These are phyloP conservation scores for Scaptomyza tumidula DNA, from an alignment of 2,888 invertebrate genomes.

Conservation along the genomic window DNA sequence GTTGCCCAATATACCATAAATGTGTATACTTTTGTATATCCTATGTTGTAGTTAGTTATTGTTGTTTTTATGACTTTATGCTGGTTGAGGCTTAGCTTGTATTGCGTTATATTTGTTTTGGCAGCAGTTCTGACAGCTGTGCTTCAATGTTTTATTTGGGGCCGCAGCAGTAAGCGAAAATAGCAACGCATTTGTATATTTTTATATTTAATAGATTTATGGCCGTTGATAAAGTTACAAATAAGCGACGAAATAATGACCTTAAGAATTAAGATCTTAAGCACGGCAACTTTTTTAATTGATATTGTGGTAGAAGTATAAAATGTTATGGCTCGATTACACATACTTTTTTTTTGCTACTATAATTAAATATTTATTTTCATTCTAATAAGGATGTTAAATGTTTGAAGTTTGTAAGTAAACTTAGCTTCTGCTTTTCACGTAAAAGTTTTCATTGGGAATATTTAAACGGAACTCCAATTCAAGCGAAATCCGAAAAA, in stretches of 20 bases:
- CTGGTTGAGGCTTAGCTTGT: slow-evolving; percentile 25
- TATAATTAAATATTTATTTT: neutral
- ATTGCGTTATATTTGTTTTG: slow-evolving; percentile 43
- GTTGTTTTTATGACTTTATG: slow-evolving; percentile 63
- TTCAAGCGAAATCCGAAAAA: neutral
- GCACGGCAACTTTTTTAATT: neutral
- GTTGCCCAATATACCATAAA: slow-evolving; percentile 44
- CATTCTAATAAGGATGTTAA: neutral
- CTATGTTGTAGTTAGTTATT: slow-evolving; percentile 33
- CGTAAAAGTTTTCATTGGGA: neutral
- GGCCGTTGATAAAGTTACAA: neutral
- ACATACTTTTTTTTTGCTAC: neutral
- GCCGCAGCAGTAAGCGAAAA: slow-evolving; percentile 10
- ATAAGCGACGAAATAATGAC: slow-evolving; percentile 4
- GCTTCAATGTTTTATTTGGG: slow-evolving; percentile 35
- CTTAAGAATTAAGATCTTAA: neutral
- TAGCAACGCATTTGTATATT: slow-evolving; percentile 9
- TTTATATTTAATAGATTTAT: slow-evolving; percentile 25
- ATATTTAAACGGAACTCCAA: neutral
- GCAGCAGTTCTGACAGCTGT: slow-evolving; percentile 38
- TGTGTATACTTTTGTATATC: slow-evolving; percentile 25
- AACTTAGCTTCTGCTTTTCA: neutral
- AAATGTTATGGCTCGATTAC: neutral
- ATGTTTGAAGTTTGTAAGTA: neutral
- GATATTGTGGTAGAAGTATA: neutral